Evolutionary conservation across 1,140 invertebrate genomes (phyloP).

Genomic region (Scaptomyza montana): DNA sequence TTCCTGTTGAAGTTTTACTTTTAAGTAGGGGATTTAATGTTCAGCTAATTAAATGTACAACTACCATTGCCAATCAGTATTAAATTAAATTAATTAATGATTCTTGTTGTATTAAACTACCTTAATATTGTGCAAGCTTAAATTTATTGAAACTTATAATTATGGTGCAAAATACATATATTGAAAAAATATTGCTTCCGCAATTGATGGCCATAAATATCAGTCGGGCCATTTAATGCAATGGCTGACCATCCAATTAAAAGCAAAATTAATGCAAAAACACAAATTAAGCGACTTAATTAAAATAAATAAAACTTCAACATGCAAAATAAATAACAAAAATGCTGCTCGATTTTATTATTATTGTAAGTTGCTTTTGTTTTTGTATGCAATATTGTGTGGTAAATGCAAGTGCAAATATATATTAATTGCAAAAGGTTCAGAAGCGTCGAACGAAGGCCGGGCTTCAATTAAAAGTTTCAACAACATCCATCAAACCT

Average conservation of each 20-base stretch:
- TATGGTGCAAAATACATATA: conserved; percentile 9
- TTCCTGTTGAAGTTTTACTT: no score
- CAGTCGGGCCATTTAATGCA: conserved; percentile 27
- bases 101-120: conserved; percentile 28
- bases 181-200: conserved; percentile 18
- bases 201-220: conserved; percentile 48
- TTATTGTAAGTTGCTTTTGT: conserved; percentile 4
- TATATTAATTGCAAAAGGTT: conserved; percentile 67
- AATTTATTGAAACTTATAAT: conserved; percentile 35
- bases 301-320: conserved; percentile 56
- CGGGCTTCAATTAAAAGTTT: conserved; percentile 79
- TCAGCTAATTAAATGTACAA: not conserved
- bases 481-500: conserved; percentile 60
- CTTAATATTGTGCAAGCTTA: conserved; percentile 1
- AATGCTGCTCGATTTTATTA: conserved; percentile 10
- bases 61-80: not conserved
- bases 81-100: conserved; percentile 20
- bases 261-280: conserved; percentile 17
- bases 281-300: conserved; percentile 55
- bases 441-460: conserved; percentile 8
- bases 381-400: conserved; percentile 33
- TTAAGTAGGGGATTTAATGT: not conserved
- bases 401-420: conserved; percentile 55
- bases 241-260: conserved; percentile 41
- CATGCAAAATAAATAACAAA: conserved; percentile 10